Conservation (phyloP, 2,888 invertebrate species). For the Parascotia fuliginaria region DNA sequence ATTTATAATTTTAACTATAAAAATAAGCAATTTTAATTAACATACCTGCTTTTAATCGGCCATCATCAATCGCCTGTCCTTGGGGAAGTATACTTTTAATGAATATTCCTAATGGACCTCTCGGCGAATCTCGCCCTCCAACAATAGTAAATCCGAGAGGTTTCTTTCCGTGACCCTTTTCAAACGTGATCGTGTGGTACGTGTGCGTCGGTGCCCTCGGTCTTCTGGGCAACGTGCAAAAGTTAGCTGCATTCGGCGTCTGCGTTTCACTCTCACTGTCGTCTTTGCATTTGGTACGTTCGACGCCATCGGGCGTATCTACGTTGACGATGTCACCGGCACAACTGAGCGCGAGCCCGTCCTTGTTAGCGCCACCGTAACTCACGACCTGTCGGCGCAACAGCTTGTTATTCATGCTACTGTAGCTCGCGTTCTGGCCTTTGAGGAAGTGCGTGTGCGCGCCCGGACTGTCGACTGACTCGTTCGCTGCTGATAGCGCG, state of each 20-base stretch:
- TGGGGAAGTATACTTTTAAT: constrained; percentile 93
- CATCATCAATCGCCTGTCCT: constrained; percentile 94
- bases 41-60: constrained; percentile 91
- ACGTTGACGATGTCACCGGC: constrained; percentile 72
- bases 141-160: constrained; percentile 96
- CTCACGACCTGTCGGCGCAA: constrained; percentile 85
- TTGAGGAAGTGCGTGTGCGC: constrained; percentile 87
- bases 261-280: constrained; percentile 73
- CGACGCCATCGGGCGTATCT: constrained; percentile 70
- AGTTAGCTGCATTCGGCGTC: constrained; percentile 85
- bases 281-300: constrained; percentile 64
- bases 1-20: background rate
- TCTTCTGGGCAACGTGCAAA: constrained; percentile 90
- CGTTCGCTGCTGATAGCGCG: constrained; percentile 79
- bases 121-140: constrained; percentile 93
- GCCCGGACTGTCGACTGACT: constrained; percentile 67
- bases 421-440: constrained; percentile 85
- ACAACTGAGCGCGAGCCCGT: constrained; percentile 74
- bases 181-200: constrained; percentile 90
- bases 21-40: constrained; percentile 8
- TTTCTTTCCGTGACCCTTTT: constrained; percentile 93
- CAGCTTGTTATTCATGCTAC: constrained; percentile 87
- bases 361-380: constrained; percentile 81
- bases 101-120: constrained; percentile 94
- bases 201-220: constrained; percentile 89